Evolutionary conservation across 2,113 vertebrate species (phyloP).

Genomic region (Haplochromis vanheusdeni): DNA sequence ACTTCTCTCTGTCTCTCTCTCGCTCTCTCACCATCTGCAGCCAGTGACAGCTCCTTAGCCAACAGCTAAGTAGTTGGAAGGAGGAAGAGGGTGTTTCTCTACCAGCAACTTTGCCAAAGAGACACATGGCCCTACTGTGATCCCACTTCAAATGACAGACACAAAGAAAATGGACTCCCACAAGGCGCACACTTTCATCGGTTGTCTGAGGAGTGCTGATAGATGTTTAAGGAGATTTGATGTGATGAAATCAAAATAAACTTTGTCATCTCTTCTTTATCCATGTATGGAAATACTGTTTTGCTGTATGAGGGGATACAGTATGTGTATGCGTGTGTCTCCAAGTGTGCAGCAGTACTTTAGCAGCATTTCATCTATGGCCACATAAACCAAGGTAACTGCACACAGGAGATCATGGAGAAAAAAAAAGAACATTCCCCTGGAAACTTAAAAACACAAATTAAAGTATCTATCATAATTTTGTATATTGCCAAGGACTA

Average conservation of each 20-base stretch:
- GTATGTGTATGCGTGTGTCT: neutral
- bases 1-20: neutral
- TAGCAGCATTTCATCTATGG: neutral
- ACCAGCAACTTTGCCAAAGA: constrained; percentile 18
- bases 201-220: neutral
- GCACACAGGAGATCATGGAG: neutral
- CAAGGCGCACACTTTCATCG: constrained; percentile 32
- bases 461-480: neutral
- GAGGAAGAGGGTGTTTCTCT: constrained; percentile 25
- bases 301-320: neutral
- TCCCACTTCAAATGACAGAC: constrained; percentile 50
- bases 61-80: neutral
- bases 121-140: constrained; percentile 31
- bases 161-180: constrained; percentile 21
- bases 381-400: neutral
- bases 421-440: neutral
- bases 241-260: constrained; percentile 45
- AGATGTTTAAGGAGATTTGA: constrained; percentile 43
- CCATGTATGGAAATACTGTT: constrained; percentile 10
- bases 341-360: neutral
- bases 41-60: neutral
- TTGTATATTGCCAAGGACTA: neutral
- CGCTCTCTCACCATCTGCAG: constrained; percentile 10
- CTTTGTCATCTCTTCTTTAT: constrained; percentile 5
- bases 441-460: neutral